Percentiles rank a stretch among this genome's conserved stretches.
phyloP scores from a whole-genome alignment of 2,888 invertebrate species.

The Drosophila quinaria region DNA sequence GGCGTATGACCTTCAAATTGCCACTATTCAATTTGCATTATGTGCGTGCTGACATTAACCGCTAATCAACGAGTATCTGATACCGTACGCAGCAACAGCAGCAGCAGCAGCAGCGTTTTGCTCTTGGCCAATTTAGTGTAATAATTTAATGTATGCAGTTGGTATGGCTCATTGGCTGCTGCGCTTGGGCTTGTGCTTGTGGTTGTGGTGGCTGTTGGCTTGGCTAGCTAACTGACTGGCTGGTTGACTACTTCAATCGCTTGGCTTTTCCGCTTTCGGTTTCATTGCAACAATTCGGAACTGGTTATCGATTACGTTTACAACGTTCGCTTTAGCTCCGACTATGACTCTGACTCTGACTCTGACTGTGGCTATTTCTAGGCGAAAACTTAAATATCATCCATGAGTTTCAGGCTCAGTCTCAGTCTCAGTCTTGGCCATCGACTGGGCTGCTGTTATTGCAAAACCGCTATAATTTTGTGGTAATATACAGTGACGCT shows the following conservation, averaged over 20 bases:
- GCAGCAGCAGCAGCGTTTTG: conserved; percentile 13
- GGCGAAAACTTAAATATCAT: conserved; percentile 76
- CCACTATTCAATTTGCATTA: conserved; percentile 71
- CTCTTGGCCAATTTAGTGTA: conserved; percentile 74
- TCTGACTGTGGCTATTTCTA: conserved; percentile 55
- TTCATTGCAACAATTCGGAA: conserved; percentile 81
- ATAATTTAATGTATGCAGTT: conserved; percentile 75
- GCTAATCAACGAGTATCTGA: conserved; percentile 29
- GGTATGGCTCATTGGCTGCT: conserved; percentile 69
- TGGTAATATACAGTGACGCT: conserved; percentile 77
- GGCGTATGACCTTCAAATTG: conserved; percentile 76
- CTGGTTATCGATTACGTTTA: conserved; percentile 82
- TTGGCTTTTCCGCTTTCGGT: conserved; percentile 81
- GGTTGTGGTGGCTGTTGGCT: conserved; percentile 25
- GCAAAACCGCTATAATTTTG: conserved; percentile 80
- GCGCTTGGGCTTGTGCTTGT: conserved; percentile 5
- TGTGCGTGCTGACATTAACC: conserved; percentile 26
- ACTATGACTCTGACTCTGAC: conserved; percentile 9
- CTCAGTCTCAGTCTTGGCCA: conserved; percentile 26
- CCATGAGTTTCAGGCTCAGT: conserved; percentile 41
- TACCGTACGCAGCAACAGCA: conserved; percentile 38
- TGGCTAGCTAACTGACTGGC: conserved; percentile 20
- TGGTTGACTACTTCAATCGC: conserved; percentile 59
- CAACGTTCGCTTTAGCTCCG: conserved; percentile 35
- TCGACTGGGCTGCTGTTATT: conserved; percentile 63